Percentiles rank a stretch among this genome's conserved stretches.
Conservation (phyloP, 2,888 invertebrate species). For the Drosophila mayaguana region DNA sequence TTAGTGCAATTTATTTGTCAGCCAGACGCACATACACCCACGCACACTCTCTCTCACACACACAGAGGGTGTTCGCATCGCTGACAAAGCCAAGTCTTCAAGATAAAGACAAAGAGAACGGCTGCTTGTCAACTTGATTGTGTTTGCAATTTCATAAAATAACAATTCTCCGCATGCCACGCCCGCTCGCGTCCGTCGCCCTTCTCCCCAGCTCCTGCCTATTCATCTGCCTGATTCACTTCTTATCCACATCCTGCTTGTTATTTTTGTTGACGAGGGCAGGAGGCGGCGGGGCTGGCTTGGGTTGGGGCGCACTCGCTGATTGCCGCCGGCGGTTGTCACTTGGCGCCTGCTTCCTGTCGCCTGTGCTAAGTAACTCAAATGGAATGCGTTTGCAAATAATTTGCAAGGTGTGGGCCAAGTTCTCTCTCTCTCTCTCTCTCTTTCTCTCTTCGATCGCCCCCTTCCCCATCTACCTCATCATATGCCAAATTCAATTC, state of each 20-base stretch:
- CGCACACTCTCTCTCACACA: neutral
- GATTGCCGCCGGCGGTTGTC: conserved; percentile 79
- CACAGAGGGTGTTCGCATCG: neutral
- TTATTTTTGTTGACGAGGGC: conserved; percentile 47
- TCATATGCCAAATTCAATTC: conserved; percentile 77
- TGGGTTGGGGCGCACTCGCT: conserved; percentile 43
- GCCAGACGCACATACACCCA: conserved; percentile 25
- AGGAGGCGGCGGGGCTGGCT: neutral
- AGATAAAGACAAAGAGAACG: conserved; percentile 52
- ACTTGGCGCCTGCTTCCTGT: conserved; percentile 56
- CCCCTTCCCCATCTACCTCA: neutral
- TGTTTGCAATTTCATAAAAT: conserved; percentile 81
- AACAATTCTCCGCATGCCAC: conserved; percentile 59
- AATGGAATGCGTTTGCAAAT: conserved; percentile 78
- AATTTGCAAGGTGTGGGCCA: conserved; percentile 52
- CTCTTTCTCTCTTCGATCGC: no score
- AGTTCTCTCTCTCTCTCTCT: conserved; percentile 18
- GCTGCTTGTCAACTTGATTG: conserved; percentile 73
- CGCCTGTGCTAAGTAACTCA: conserved; percentile 52
- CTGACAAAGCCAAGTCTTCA: conserved; percentile 22
- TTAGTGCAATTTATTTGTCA: conserved; percentile 80
- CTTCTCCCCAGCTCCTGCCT: neutral
- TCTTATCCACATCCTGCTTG: conserved; percentile 38
- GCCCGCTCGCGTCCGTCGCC: neutral
- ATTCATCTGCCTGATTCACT: conserved; percentile 17